Conservation (phyloP, 2,113 vertebrate species). For the Oreotragus oreotragus region DNA sequence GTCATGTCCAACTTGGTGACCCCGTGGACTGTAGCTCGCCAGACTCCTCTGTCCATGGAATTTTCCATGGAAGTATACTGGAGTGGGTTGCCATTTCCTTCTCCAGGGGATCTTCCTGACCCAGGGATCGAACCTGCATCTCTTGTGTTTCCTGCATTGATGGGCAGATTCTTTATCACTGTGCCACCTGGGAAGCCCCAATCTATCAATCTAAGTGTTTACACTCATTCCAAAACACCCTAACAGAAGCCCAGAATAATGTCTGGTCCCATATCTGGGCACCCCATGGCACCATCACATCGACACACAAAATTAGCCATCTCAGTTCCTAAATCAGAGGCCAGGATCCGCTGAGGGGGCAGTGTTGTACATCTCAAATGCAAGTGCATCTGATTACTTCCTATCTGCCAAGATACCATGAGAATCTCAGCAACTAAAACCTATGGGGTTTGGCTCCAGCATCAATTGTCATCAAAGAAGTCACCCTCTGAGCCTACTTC, state of each 20-base stretch:
- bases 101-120: neutral
- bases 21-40: neutral
- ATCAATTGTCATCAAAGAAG: neutral
- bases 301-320: neutral
- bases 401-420: neutral
- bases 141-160: neutral
- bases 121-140: accelerated
- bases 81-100: neutral
- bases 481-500: neutral
- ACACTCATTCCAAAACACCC: neutral
- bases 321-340: neutral
- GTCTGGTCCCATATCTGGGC: neutral
- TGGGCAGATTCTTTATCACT: neutral
- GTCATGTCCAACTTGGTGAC: neutral
- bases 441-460: neutral
- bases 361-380: neutral
- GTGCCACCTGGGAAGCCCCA: neutral
- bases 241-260: neutral
- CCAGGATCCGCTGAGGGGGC: neutral
- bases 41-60: neutral
- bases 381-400: neutral
- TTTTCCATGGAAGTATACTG: neutral
- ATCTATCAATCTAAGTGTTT: neutral
- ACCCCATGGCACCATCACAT: neutral
- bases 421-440: neutral